Base-by-base conservation (phyloP, 2,797 vertebrate species). In the Protonibea diacanthus region DNA sequence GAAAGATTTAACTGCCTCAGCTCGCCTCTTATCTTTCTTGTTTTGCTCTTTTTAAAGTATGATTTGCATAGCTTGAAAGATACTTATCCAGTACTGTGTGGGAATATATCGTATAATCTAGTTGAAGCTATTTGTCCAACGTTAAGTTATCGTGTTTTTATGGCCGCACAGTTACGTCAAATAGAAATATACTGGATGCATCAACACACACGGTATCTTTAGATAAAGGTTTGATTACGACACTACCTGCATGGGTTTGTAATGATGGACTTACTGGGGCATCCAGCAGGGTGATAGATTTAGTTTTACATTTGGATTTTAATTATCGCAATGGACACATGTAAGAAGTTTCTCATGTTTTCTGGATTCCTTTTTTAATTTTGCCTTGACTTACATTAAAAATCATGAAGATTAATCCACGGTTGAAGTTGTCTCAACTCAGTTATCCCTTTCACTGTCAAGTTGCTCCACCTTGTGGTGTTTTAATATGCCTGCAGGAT, bases 391-490 rank as follows among this genome's bases (percentile, higher is more conserved):
- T 40, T 20, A 58, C 25, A 23, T 63, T 63, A 40, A 33, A 42
- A 49, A 58, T 29, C 21, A 8, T 6, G 11, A 11, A 17, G 13
- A 56, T n/a, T 12, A 25, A 15, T 3, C 1, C 61, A 51, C 45
- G 58, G 6, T 52, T 33, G 8, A 48, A 40, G 3, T 3, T 23
- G 12, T 55, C 12, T 59, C 11, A 5, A 13, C 11, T 56, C 5
- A 7, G 2, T 42, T 27, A 4, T 44, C 21, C 42, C 42, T 8
- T 73, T 68, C 47, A 33, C 51, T 63, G 82, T 78, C 17, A 8
- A 6, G 33, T 62, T 27, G 25, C 84, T 33, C 89, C 88, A 71
- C 49, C 89, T 86, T 78, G 76, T 90, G 89, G 84, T 51, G 14
- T 0, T 18, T 23, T 14, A 5, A 0, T 29, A 0, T 12, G 0